These are phyloP conservation scores for Campopleginae sp. DNA, from an alignment of 2,888 invertebrate species.

Conservation along the genomic window DNA sequence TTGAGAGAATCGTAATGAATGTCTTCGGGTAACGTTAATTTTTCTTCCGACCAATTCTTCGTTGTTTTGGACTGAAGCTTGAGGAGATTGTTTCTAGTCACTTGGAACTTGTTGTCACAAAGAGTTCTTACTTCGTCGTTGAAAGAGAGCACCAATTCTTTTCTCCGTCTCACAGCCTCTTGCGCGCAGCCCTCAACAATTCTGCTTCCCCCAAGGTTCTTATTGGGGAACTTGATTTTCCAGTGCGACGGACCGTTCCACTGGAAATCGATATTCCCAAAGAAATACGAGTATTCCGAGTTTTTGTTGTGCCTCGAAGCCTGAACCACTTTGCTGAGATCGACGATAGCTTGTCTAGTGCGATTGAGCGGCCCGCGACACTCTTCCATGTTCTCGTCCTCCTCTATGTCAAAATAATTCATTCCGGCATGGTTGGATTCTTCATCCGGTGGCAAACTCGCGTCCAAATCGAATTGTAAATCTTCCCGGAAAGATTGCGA, in stretches of 20 bases:
- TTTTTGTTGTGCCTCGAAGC: slow-evolving; percentile 42
- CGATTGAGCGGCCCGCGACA: slow-evolving; percentile 39
- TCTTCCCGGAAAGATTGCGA: slow-evolving; percentile 27
- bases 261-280: slow-evolving; percentile 72
- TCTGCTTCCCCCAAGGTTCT: slow-evolving; percentile 76
- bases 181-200: slow-evolving; percentile 68
- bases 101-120: slow-evolving; percentile 38
- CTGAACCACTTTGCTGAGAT: slow-evolving; percentile 70
- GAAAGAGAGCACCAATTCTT: slow-evolving; percentile 69
- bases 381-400: slow-evolving; percentile 62
- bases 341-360: slow-evolving; percentile 68
- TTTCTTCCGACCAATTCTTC: slow-evolving; percentile 75
- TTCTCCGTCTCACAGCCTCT: slow-evolving; percentile 65
- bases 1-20: slow-evolving; percentile 71
- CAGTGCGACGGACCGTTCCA: slow-evolving; percentile 95
- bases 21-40: slow-evolving; percentile 72
- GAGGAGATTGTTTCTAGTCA: background rate
- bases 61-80: slow-evolving; percentile 70
- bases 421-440: slow-evolving; percentile 28
- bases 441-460: slow-evolving; percentile 72
- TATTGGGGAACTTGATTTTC: slow-evolving; percentile 87
- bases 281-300: slow-evolving; percentile 78
- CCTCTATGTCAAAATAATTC: slow-evolving; percentile 68
- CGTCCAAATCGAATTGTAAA: slow-evolving; percentile 79
- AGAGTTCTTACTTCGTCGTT: slow-evolving; percentile 38